phyloP scores from a whole-genome alignment of 2,797 vertebrate species.

The Dromococcyx pavoninus region DNA sequence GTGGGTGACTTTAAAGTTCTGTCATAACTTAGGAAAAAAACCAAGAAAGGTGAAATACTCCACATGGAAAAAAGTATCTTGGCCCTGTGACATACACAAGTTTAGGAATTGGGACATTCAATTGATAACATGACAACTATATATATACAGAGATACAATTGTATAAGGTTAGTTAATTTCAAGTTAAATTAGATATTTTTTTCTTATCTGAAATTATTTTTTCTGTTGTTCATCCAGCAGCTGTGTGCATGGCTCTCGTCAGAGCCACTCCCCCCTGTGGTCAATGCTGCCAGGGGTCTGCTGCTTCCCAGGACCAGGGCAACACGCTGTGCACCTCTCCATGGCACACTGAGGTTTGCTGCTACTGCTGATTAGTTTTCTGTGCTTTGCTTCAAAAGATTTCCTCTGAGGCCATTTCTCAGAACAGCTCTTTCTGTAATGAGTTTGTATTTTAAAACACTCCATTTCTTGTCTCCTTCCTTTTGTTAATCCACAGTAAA shows the following conservation, averaged over 20 bases:
- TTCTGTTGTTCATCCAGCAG: background rate
- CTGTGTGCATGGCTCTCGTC: rapidly evolving
- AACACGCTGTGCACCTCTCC: background rate
- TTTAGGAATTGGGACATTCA: no score
- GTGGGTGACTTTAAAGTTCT: no score
- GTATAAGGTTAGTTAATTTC: background rate
- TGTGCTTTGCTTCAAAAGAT: background rate
- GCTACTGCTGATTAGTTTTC: conserved; percentile 31
- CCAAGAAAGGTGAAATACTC: no score
- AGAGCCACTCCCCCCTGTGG: background rate
- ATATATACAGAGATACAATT: background rate
- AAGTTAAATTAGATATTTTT: background rate
- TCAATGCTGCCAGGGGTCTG: background rate
- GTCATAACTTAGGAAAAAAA: no score
- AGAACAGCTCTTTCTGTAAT: conserved; percentile 20
- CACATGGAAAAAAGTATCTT: no score
- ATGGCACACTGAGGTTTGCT: background rate
- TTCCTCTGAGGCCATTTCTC: conserved; percentile 4
- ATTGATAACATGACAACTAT: no score
- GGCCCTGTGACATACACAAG: no score
- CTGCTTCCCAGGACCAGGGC: background rate
- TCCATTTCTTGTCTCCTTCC: background rate
- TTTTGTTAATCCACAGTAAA: conserved; percentile 40
- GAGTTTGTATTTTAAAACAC: conserved; percentile 41
- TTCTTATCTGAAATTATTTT: background rate